Conservation (phyloP, 2,113 vertebrate species). For the Pandion haliaetus region DNA sequence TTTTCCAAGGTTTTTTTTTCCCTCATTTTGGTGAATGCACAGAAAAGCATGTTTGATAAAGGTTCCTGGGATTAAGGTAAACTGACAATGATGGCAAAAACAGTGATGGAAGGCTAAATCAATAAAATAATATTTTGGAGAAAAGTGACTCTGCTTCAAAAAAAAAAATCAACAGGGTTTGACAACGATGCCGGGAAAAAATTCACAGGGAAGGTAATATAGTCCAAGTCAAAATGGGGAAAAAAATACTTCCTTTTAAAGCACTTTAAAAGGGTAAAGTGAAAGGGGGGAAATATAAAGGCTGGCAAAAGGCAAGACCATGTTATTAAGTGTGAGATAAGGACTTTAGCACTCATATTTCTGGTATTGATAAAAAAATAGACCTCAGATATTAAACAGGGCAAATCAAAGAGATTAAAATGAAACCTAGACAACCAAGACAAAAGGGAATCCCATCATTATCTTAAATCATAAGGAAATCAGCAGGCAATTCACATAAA, state of each 20-base stretch:
- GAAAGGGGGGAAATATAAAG: not conserved
- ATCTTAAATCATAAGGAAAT: not conserved
- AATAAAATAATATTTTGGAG: not conserved
- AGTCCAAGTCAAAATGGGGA: not conserved
- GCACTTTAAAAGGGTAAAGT: not conserved
- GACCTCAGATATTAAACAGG: not conserved
- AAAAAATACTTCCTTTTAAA: not conserved
- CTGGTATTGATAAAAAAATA: not conserved
- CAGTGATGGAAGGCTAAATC: not conserved
- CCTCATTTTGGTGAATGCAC: not conserved
- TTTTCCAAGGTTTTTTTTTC: rapidly evolving
- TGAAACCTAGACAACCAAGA: not conserved
- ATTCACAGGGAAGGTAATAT: not conserved
- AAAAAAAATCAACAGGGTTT: not conserved
- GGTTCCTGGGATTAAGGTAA: not conserved
- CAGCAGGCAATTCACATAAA: not conserved
- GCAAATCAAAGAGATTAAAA: not conserved
- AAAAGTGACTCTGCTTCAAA: not conserved
- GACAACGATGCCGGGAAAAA: not conserved
- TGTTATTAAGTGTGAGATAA: not conserved
- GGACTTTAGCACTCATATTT: not conserved
- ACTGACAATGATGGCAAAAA: not conserved
- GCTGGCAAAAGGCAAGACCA: not conserved
- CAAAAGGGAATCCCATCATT: not conserved
- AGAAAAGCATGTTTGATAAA: not conserved